A percentile compares a stretch with the other conserved stretches of the same genome.
phyloP scores from a whole-genome alignment of 2,113 vertebrate genomes.

The Muntiacus reevesi region DNA sequence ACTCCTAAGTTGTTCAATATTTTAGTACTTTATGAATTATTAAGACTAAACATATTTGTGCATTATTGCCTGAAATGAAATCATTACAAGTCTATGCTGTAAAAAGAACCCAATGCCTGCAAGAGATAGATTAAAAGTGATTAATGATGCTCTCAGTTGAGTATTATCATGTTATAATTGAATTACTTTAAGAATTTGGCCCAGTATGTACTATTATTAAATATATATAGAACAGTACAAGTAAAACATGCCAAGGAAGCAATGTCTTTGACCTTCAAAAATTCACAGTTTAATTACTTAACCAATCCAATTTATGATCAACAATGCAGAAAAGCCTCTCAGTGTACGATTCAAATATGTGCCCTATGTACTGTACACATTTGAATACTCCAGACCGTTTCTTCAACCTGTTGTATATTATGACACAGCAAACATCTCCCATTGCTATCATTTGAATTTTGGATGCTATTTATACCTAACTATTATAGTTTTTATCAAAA shows the following conservation, averaged over 20 bases:
- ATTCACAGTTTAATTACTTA: slow-evolving; percentile 51
- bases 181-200: slow-evolving; percentile 59
- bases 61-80: slow-evolving; percentile 39
- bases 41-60: slow-evolving; percentile 37
- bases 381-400: background rate
- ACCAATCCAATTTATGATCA: slow-evolving; percentile 38
- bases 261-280: slow-evolving; percentile 63
- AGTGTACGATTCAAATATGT: background rate
- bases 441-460: background rate
- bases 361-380: background rate
- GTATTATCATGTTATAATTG: slow-evolving; percentile 62
- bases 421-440: background rate
- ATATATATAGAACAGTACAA: slow-evolving; percentile 24
- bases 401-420: background rate
- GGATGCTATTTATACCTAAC: background rate
- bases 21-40: slow-evolving; percentile 39
- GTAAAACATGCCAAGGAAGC: slow-evolving; percentile 45
- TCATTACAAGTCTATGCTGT: background rate
- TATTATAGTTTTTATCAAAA: background rate
- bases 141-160: slow-evolving; percentile 53
- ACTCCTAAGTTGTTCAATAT: slow-evolving; percentile 6
- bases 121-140: slow-evolving; percentile 52
- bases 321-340: slow-evolving; percentile 29
- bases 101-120: slow-evolving; percentile 43
- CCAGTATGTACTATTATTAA: slow-evolving; percentile 29